A percentile compares a stretch with the other conserved stretches of the same genome.
Conservation (phyloP, 37 sponge, comb jelly and placozoan genomes). For the Crambe crambe region DNA sequence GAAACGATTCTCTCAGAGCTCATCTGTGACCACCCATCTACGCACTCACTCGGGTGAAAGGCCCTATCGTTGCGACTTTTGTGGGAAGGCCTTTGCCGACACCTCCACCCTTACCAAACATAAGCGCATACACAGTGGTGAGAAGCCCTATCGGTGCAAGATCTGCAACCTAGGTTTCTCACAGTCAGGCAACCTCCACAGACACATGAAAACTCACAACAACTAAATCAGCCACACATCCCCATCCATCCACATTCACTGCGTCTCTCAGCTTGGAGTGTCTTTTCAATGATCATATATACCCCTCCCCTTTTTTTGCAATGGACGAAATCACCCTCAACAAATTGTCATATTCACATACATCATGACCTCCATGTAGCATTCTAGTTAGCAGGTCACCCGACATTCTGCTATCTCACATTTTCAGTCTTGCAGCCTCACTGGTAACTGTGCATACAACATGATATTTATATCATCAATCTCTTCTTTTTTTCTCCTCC, state of each 20-base stretch:
- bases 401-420: neutral
- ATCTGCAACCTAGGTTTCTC: conserved; percentile 92
- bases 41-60: conserved; percentile 97
- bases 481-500: neutral
- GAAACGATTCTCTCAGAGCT: conserved; percentile 92
- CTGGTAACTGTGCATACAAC: neutral
- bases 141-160: conserved; percentile 97
- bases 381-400: neutral
- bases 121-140: conserved; percentile 93
- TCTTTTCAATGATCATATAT: neutral
- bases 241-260: neutral
- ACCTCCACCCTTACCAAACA: conserved; percentile 99
- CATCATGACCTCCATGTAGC: neutral
- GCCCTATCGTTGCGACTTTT: conserved; percentile 92
- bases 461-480: neutral
- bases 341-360: neutral
- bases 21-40: conserved; percentile 97
- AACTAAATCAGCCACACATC: neutral
- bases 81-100: conserved; percentile 93
- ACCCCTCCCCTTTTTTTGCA: neutral
- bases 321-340: neutral
- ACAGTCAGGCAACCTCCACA: conserved; percentile 94
- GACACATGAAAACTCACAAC: conserved; percentile 98
- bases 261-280: neutral
- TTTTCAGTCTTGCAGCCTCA: neutral